A percentile compares a stretch with the other conserved stretches of the same genome.
phyloP scores from a whole-genome alignment of 2,888 invertebrate genomes.

The Clusia tigrina region DNA sequence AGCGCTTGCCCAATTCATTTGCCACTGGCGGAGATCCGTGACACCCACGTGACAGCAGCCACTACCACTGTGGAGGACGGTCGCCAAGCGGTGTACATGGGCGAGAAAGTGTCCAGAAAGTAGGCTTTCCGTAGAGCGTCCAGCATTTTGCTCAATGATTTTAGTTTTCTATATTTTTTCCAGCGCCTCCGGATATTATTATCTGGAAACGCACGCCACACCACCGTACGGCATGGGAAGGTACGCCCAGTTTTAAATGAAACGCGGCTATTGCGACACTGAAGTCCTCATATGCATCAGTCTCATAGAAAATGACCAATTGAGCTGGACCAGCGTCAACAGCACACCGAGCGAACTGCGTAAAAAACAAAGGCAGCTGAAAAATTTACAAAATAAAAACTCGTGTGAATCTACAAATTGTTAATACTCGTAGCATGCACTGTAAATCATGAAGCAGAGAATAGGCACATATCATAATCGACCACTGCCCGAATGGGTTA shows the following conservation, averaged over 20 bases:
- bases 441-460: too few species aligned
- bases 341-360: too few species aligned
- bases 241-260: conserved; percentile 19
- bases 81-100: conserved; percentile 55
- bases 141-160: background rate
- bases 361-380: too few species aligned
- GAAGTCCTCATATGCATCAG: too few species aligned
- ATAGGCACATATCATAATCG: too few species aligned
- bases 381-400: too few species aligned
- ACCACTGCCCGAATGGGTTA: too few species aligned
- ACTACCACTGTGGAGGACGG: conserved; percentile 19
- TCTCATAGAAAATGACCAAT: too few species aligned
- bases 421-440: too few species aligned
- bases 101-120: conserved; percentile 54
- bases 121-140: conserved; percentile 31
- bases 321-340: too few species aligned
- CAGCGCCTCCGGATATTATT: conserved; percentile 55
- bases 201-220: conserved; percentile 54
- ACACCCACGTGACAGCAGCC: conserved; percentile 4
- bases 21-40: background rate
- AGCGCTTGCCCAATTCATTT: conserved; percentile 29
- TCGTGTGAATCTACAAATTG: too few species aligned
- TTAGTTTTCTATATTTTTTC: background rate
- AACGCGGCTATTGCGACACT: too few species aligned
- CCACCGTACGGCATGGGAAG: conserved; percentile 58